Base-by-base conservation (phyloP, 2,888 invertebrate genomes). In the Apoda limacodes region DNA sequence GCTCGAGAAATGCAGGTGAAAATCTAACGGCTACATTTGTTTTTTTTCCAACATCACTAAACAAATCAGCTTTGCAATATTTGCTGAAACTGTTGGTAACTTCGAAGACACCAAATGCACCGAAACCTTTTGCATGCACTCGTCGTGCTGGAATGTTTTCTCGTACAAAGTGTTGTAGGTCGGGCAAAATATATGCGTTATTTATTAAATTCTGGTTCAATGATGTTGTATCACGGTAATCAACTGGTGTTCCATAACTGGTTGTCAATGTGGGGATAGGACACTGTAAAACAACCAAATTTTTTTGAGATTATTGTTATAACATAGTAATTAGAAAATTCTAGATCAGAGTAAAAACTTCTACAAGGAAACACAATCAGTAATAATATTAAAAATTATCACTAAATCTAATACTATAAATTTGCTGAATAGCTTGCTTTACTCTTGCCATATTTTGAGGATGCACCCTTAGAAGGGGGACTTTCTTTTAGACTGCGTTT, bases 121-220 rank as follows among this genome's bases (percentile, higher is more conserved):
- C 94, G 19, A 89, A 92, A 35, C 95, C 96, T 69, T 96, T 96
- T 0, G 96, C 95, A 60, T 95, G 95, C 1, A 94, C 95, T 0
- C 95, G 89, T 38, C 96, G 84, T 62, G 96, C 95, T 0, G 96
- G 95, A 45, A 96, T 95, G 32, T 95, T 84, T 65, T 97, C 96
- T 10, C 94, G 81, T 50, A 87, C 86, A 48, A 95, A 92, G 57
- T 93, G 90, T 0, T 89, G 82, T 37, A 91, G 63, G 50, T 89
- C 88, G 47, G 92, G 91, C 38, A 92, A 55, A 42, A 86, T 87
- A 27, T 86, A 85, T 42, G 86, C 85, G 65, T 96, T 96, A 60
- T 93, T 89, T 4, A 95, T 66, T 2, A 97, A 76, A 13, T 85
- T 76, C 1, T 87, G 85, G 1, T 96, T 96, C 2, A 88, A 88